A percentile compares a stretch with the other conserved stretches of the same genome.
These are phyloP conservation scores for Oopsacas minuta DNA, from an alignment of 37 sponge, comb jelly and placozoan genomes.

Conservation along the genomic window DNA sequence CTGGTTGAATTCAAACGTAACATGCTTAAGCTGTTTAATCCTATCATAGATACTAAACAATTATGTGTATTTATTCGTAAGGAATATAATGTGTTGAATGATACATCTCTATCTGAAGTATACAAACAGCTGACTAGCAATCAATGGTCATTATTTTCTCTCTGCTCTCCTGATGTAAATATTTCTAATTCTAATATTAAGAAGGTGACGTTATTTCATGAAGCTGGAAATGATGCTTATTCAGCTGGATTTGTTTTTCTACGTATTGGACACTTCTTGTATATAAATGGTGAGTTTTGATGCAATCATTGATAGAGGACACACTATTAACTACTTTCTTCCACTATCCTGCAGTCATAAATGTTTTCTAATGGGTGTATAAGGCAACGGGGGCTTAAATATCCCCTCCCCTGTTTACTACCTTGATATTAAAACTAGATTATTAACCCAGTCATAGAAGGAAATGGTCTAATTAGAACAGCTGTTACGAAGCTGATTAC, in stretches of 20 bases:
- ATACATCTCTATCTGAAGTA: neutral
- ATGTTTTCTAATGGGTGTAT: no score
- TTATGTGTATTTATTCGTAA: constrained; percentile 38
- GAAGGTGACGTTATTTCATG: constrained; percentile 34
- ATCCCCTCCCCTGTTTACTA: no score
- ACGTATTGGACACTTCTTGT: constrained; percentile 42
- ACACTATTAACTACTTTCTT: no score
- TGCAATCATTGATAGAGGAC: no score
- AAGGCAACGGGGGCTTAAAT: no score
- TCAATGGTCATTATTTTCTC: neutral
- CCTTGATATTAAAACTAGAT: no score
- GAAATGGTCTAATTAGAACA: no score
- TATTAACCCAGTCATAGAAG: no score
- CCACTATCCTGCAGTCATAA: no score
- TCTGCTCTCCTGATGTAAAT: neutral
- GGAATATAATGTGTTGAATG: constrained; percentile 18
- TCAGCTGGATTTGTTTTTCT: constrained; percentile 61
- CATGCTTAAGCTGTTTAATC: constrained; percentile 45
- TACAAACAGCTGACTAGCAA: neutral
- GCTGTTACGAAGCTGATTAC: no score
- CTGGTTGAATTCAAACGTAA: constrained; percentile 49
- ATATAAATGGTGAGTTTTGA: constrained; percentile 38
- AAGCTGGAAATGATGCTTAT: constrained; percentile 61
- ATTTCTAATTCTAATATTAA: neutral
- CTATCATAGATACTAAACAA: constrained; percentile 64